These are phyloP conservation scores for Petrolisthes cinctipes DNA, from an alignment of 2,888 invertebrate genomes.

Conservation along the genomic window DNA sequence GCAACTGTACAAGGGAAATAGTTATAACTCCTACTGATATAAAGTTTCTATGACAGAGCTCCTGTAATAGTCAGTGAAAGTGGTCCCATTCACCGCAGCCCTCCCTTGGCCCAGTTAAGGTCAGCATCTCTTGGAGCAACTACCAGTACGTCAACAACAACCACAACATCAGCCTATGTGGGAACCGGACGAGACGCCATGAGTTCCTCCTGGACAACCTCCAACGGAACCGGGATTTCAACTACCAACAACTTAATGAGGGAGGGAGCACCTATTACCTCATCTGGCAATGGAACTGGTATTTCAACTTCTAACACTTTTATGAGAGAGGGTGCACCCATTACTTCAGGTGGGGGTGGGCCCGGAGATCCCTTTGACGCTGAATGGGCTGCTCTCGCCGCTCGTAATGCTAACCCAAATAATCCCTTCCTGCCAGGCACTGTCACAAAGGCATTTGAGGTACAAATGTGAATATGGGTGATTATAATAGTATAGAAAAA, in stretches of 20 bases:
- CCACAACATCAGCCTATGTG: slow-evolving; percentile 53
- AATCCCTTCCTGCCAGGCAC: slow-evolving; percentile 75
- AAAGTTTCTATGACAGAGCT: too few species aligned
- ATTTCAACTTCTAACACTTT: slow-evolving; percentile 40
- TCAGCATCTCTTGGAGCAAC: slow-evolving; percentile 74
- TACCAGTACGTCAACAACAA: slow-evolving; percentile 68
- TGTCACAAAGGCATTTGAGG: slow-evolving; percentile 75
- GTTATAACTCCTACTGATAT: too few species aligned
- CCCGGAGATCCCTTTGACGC: slow-evolving; percentile 83
- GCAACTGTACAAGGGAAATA: too few species aligned
- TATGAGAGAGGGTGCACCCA: slow-evolving; percentile 7
- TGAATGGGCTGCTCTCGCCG: slow-evolving; percentile 82
- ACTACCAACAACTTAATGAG: slow-evolving; percentile 3
- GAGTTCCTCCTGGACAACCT: slow-evolving; percentile 43
- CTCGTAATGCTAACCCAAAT: slow-evolving; percentile 73
- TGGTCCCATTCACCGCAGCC: slow-evolving; percentile 72
- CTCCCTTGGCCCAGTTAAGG: slow-evolving; percentile 73
- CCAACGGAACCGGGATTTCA: slow-evolving; percentile 46
- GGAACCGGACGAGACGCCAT: slow-evolving; percentile 20
- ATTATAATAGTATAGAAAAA: background rate
- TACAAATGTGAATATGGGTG: slow-evolving; percentile 73
- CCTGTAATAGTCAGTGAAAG: background rate
- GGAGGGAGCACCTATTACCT: slow-evolving; percentile 3
- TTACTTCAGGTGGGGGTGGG: slow-evolving; percentile 6
- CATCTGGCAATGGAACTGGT: background rate